A percentile compares a stretch with the other conserved stretches of the same genome.
Evolutionary conservation across 2,797 vertebrate species (phyloP).

Genomic region (Pseudochromis fuscus): DNA sequence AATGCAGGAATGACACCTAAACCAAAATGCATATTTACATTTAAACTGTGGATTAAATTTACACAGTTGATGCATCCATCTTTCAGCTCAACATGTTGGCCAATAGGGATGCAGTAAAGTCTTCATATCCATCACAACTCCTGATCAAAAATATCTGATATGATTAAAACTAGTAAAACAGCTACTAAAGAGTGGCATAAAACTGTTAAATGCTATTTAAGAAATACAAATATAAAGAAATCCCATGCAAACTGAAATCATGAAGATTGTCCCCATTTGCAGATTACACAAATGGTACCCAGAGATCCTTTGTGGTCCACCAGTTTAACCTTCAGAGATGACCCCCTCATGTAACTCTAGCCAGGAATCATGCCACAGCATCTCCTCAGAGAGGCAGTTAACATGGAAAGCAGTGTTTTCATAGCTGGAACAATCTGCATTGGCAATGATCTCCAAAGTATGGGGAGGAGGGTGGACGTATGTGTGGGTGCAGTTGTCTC

Average conservation of each 20-base stretch:
- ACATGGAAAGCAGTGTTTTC: conserved; percentile 68
- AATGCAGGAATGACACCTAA: no score
- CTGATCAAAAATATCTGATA: no score
- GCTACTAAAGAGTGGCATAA: no score
- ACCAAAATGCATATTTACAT: no score
- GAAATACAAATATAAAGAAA: no score
- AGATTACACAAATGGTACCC: conserved; percentile 15
- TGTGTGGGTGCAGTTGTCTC: conserved; percentile 29
- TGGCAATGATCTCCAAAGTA: conserved; percentile 66
- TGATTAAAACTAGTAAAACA: no score
- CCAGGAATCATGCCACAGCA: conserved; percentile 60
- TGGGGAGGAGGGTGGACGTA: conserved; percentile 53
- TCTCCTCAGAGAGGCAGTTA: conserved; percentile 62
- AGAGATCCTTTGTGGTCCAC: conserved; percentile 26
- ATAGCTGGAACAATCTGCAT: conserved; percentile 79
- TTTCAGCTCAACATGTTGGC: no score
- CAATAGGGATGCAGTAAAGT: no score
- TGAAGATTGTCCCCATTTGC: background rate
- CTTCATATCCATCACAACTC: no score
- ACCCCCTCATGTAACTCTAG: conserved; percentile 63
- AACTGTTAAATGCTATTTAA: no score
- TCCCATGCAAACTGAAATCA: background rate
- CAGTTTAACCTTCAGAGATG: conserved; percentile 48
- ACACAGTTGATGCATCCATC: no score
- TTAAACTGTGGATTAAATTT: no score